Conservation (phyloP, 2,797 vertebrate species). For the Alectoris magna region DNA sequence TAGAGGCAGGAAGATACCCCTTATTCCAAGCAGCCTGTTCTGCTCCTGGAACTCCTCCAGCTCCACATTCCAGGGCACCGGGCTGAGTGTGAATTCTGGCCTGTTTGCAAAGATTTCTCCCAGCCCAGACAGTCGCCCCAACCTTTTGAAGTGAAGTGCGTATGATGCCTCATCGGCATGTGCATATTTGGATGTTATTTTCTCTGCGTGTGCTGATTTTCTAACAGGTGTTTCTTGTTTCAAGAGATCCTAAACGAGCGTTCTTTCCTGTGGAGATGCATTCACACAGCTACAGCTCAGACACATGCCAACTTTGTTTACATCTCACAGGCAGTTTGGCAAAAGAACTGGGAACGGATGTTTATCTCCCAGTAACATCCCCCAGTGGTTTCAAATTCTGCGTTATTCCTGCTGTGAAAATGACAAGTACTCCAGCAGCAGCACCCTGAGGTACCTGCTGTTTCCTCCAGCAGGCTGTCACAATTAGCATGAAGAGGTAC, state of each 20-base stretch:
- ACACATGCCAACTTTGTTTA: slow-evolving; percentile 58
- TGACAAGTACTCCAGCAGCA: slow-evolving; percentile 55
- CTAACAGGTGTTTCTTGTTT: slow-evolving; percentile 75
- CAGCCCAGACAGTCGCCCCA: background rate
- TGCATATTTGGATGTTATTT: slow-evolving; percentile 64
- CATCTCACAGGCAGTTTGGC: slow-evolving; percentile 63
- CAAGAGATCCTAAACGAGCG: slow-evolving; percentile 62
- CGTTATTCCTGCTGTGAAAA: slow-evolving; percentile 65
- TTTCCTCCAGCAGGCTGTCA: slow-evolving; percentile 38
- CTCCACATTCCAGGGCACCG: slow-evolving; percentile 51
- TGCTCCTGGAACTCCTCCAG: slow-evolving; percentile 55
- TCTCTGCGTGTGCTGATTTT: slow-evolving; percentile 55
- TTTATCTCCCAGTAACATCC: slow-evolving; percentile 67
- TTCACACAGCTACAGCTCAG: slow-evolving; percentile 58
- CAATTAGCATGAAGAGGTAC: background rate
- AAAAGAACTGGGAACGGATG: slow-evolving; percentile 63
- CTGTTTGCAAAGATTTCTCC: slow-evolving; percentile 49
- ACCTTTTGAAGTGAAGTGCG: slow-evolving; percentile 42
- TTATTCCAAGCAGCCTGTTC: background rate
- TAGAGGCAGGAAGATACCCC: background rate
- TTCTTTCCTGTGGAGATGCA: slow-evolving; percentile 65
- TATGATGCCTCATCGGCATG: slow-evolving; percentile 50
- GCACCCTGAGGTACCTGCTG: slow-evolving; percentile 30
- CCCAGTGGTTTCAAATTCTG: slow-evolving; percentile 51
- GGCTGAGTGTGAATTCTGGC: slow-evolving; percentile 60